Conservation (phyloP, 2,797 vertebrate genomes). For the Enoplosus armatus region DNA sequence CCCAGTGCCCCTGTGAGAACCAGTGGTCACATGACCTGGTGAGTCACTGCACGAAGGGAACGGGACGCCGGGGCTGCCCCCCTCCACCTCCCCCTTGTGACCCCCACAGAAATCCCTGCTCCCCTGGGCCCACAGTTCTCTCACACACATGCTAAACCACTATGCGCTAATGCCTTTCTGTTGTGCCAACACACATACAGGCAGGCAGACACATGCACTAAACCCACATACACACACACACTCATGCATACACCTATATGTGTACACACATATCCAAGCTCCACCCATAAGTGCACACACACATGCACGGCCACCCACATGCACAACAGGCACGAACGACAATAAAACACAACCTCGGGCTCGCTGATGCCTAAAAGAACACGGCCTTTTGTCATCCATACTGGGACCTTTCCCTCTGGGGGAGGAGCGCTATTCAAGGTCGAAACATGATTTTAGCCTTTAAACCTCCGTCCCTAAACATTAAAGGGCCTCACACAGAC, state of each 20-base stretch:
- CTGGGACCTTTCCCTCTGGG: slow-evolving; percentile 53
- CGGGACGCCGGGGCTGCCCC: neutral
- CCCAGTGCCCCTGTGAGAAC: slow-evolving; percentile 75
- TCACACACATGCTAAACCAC: slow-evolving; percentile 62
- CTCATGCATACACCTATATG: slow-evolving; percentile 46
- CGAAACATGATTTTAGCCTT: slow-evolving; percentile 65
- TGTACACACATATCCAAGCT: slow-evolving; percentile 43
- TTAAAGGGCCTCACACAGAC: slow-evolving; percentile 65
- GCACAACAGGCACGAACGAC: slow-evolving; percentile 71
- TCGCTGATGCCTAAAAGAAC: slow-evolving; percentile 69
- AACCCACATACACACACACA: slow-evolving; percentile 47
- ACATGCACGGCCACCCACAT: slow-evolving; percentile 76
- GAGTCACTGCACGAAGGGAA: slow-evolving; percentile 47
- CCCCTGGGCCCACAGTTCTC: slow-evolving; percentile 36
- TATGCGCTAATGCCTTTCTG: slow-evolving; percentile 50
- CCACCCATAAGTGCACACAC: slow-evolving; percentile 22
- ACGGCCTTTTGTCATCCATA: slow-evolving; percentile 72
- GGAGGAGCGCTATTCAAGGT: slow-evolving; percentile 55
- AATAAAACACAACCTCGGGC: slow-evolving; percentile 71
- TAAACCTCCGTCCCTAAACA: slow-evolving; percentile 54
- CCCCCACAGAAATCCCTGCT: slow-evolving; percentile 45
- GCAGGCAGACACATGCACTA: slow-evolving; percentile 9
- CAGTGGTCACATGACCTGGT: slow-evolving; percentile 76
- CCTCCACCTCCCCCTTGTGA: neutral
- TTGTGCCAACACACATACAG: slow-evolving; percentile 63